Evolutionary conservation across 2,888 invertebrate genomes (phyloP), one percentile per base, ranked within the genome.

Genomic region (Zhuqinia jingwanae): DNA sequence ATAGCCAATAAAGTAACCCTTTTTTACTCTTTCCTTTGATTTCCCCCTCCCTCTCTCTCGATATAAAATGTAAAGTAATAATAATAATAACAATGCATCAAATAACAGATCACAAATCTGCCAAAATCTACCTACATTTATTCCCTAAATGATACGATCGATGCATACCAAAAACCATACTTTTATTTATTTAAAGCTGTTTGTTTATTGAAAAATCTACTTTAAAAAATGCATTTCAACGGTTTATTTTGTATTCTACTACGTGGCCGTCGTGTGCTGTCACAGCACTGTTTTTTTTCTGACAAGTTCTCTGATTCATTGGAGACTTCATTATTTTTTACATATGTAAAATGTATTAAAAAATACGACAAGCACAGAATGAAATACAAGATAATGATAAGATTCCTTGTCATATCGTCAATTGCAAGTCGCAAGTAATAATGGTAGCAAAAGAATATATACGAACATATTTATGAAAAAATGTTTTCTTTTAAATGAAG

Each of bases 321-420:
- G 47, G 83, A 83, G 83, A 83, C 83, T 83, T 83, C 83, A 83
- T 83, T 83, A 83, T 83, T 76, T n/a, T n/a, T 76, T 22, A 70
- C 22, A 70, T 20, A 47, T 11, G 47, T 45, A 47, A 70, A 47
- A 70, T 5, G 3, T 6, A n/a, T n/a, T n/a, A n/a, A n/a, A n/a
- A n/a, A n/a, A n/a, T n/a, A n/a, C n/a, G n/a, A n/a, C n/a, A n/a
- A n/a, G n/a, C n/a, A n/a, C n/a, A n/a, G n/a, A n/a, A 50, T n/a
- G n/a, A 13, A 5, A 13, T 15, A 50, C 2, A 13, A 50, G 15
- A 50, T 8, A 13, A 15, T 13, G 50, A 50, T 13, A 36, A 36
- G 36, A 50, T 50, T n/a, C 2, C 50, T 50, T 50, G 50, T 50
- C 50, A 50, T 5, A 50, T 50, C 10, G 20, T 11, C 5, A 65